Evolutionary conservation across 1,140 invertebrate species (phyloP).

Genomic region (Heliconius hewitsoni): DNA sequence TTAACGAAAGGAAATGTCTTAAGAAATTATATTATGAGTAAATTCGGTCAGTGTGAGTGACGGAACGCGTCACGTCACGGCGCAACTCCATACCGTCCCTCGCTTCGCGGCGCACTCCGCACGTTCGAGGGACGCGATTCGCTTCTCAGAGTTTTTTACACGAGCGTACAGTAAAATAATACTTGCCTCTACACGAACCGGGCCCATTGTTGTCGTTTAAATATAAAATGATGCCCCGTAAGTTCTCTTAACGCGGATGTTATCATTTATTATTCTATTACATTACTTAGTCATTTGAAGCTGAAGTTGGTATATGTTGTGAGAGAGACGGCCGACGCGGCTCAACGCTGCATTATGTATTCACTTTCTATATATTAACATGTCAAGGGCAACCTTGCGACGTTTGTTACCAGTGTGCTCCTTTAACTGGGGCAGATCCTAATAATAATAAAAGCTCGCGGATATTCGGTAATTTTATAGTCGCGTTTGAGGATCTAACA

Average conservation of each 20-base stretch:
- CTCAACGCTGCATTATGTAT: slow-evolving; percentile 20
- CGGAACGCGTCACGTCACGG: not conserved
- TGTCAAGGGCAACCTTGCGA: slow-evolving; percentile 33
- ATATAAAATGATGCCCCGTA: slow-evolving; percentile 71
- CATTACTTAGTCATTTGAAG: slow-evolving; percentile 57
- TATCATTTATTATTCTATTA: slow-evolving; percentile 79
- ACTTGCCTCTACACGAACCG: slow-evolving; percentile 63
- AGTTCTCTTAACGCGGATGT: slow-evolving; percentile 76
- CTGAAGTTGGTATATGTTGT: slow-evolving; percentile 41
- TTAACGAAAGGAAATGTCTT: slow-evolving; percentile 54
- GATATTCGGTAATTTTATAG: slow-evolving; percentile 33
- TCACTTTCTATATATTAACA: slow-evolving; percentile 27
- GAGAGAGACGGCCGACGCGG: slow-evolving; percentile 18
- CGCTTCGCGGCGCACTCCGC: slow-evolving; percentile 29
- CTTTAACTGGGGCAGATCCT: slow-evolving; percentile 26
- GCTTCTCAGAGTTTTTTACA: slow-evolving; percentile 53
- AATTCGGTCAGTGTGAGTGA: slow-evolving; percentile 38
- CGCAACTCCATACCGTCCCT: slow-evolving; percentile 12
- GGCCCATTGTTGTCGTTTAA: slow-evolving; percentile 66
- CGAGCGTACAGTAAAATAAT: slow-evolving; percentile 70
- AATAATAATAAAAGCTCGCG: slow-evolving; percentile 31
- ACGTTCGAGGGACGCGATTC: slow-evolving; percentile 40
- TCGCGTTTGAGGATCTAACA: slow-evolving; percentile 21
- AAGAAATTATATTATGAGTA: slow-evolving; percentile 47
- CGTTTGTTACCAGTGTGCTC: slow-evolving; percentile 26